A percentile compares a stretch with the other conserved stretches of the same genome.
phyloP scores from a whole-genome alignment of 2,888 invertebrate species.

The Argyresthia albistria region DNA sequence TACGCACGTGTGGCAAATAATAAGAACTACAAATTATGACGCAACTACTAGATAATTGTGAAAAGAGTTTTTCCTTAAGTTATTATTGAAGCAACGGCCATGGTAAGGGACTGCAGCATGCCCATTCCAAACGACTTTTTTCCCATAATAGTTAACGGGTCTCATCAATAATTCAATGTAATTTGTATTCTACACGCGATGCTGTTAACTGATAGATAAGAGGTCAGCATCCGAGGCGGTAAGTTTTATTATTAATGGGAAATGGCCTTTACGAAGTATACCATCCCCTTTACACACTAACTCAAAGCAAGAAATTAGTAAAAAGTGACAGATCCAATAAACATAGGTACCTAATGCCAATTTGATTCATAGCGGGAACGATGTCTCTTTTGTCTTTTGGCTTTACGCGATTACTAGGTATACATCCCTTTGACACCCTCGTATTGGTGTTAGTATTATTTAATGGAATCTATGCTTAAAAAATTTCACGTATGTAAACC shows the following conservation, averaged over 20 bases:
- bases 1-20: too few relatives aligned
- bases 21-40: neutral
- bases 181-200: constrained; percentile 1
- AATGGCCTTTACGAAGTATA: neutral
- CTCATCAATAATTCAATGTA: constrained; percentile 1
- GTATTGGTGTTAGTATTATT: neutral
- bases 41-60: neutral
- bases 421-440: too few relatives aligned
- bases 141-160: neutral
- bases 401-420: too few relatives aligned
- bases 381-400: too few relatives aligned
- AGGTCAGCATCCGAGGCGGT: neutral
- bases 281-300: neutral
- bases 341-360: too few relatives aligned
- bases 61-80: neutral
- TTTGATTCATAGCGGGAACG: too few relatives aligned
- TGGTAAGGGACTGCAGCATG: neutral
- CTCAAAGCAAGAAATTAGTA: too few relatives aligned
- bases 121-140: neutral
- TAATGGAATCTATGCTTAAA: too few relatives aligned
- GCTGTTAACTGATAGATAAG: neutral
- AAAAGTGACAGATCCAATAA: neutral
- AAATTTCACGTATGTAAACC: too few relatives aligned
- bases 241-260: neutral
- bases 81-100: neutral